Conservation (phyloP, 2,888 invertebrate species). For the Noctua janthina region DNA sequence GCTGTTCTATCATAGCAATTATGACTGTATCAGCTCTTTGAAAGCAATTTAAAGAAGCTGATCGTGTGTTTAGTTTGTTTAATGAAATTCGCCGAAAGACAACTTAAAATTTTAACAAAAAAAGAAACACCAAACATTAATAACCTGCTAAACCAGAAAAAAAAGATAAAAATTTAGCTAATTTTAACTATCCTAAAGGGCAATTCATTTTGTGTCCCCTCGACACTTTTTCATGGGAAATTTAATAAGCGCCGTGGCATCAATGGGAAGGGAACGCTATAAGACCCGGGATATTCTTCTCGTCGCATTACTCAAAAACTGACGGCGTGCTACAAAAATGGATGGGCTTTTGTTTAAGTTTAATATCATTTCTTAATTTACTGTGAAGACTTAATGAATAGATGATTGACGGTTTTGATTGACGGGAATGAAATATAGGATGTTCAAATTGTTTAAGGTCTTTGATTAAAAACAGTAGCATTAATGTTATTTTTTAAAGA, state of each 20-base stretch:
- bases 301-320: conserved; percentile 62
- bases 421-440: background rate
- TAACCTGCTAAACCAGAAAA: conserved; percentile 11
- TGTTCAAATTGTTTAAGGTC: background rate
- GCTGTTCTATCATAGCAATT: background rate
- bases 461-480: background rate
- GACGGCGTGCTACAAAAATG: conserved; percentile 50
- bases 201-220: conserved; percentile 53
- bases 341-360: conserved; percentile 51
- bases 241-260: conserved; percentile 71
- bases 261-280: conserved; percentile 64
- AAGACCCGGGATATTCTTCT: conserved; percentile 62
- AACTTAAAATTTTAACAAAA: background rate
- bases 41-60: background rate
- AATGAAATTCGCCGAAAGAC: background rate
- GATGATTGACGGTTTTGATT: conserved; percentile 17
- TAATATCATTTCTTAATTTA: conserved; percentile 30
- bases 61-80: background rate
- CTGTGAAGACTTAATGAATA: conserved; percentile 9
- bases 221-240: conserved; percentile 72
- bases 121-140: background rate
- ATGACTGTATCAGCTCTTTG: background rate
- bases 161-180: conserved; percentile 32
- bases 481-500: background rate
- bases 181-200: conserved; percentile 57